Base-by-base conservation (phyloP, 2,797 vertebrate genomes). In the Pipistrellus pygmaeus region DNA sequence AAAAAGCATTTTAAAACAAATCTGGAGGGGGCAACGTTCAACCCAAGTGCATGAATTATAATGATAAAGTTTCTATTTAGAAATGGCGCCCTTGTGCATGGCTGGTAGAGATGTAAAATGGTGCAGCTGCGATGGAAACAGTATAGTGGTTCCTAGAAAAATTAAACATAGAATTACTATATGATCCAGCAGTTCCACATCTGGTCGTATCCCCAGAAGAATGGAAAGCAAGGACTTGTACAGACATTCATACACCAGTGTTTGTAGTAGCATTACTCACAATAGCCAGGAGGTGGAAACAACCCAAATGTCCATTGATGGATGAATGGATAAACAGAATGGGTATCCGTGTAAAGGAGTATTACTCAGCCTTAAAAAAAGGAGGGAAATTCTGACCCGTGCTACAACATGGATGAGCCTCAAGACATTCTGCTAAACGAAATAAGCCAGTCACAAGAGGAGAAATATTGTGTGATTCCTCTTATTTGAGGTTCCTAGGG, bases 321-420 rank as follows among this genome's bases (percentile, higher is more conserved):
- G 88, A 32, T 23, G 72, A 51, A 17, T 86, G 15, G 41, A 44
- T 82, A 51, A 78, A 85, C 41, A 41, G 55, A 64, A 51, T n/a
- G 44, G 76, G 35, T 8, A 21, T 21, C 12, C 9, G 1, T 20
- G 55, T 2, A 1, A 4, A 72, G 41, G 71, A 81, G 21, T 85
- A 80, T 69, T 90, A 66, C 60, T 85, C 46, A 25, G 25, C 71
- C 53, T 62, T 89, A 51, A 81, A 93, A 51, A 35, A 35, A 78
- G 51, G 73, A 64, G 68, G 68, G 38, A 12, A 12, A 27, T 64
- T 77, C 41, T 15, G 41, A 87, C 17, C 41, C 1, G 1, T 32
- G 18, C 35, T 21, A 0, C 13, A 41, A 11, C 2, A 2, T 10
- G 55, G 55, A 15, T 62, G 55, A 81, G 48, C 55, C 41, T 73